phyloP scores from a whole-genome alignment of 2,797 vertebrate genomes.

The Sparidentex hasta region DNA sequence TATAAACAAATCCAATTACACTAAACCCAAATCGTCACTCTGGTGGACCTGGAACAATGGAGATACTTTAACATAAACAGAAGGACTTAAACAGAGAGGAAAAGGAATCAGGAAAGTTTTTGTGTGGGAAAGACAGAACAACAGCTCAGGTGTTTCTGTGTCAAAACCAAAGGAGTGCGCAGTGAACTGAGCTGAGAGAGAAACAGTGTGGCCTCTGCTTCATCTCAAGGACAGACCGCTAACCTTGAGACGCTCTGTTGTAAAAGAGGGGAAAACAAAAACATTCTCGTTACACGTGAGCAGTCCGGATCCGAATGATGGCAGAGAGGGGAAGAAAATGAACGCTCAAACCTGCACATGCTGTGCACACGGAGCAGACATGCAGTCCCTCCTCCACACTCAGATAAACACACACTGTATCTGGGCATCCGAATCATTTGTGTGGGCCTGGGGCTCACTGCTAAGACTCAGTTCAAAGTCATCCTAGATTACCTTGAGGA shows the following conservation, averaged over 20 bases:
- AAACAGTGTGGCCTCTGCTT: slow-evolving; percentile 11
- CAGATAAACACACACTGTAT: slow-evolving; percentile 41
- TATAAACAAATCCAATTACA: neutral
- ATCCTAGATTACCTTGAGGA: slow-evolving; percentile 64
- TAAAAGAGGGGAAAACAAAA: neutral
- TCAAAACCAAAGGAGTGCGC: slow-evolving; percentile 11
- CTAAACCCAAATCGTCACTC: neutral
- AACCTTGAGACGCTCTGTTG: slow-evolving; percentile 31
- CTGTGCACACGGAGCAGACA: neutral
- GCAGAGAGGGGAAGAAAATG: neutral
- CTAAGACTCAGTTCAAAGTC: slow-evolving; percentile 65
- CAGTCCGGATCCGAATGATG: slow-evolving; percentile 1
- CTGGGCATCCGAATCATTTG: slow-evolving; percentile 34
- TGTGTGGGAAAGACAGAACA: neutral
- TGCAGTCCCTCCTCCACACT: neutral
- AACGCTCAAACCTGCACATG: neutral
- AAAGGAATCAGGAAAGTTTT: neutral
- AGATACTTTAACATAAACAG: neutral
- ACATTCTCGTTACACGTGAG: slow-evolving; percentile 6
- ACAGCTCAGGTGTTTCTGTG: slow-evolving; percentile 6
- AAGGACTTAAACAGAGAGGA: neutral
- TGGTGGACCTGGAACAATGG: neutral
- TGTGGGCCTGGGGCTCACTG: slow-evolving; percentile 34
- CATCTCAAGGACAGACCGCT: slow-evolving; percentile 32
- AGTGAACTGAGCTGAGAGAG: neutral